Conservation (phyloP, 2,113 vertebrate species). For the Lophius piscatorius region DNA sequence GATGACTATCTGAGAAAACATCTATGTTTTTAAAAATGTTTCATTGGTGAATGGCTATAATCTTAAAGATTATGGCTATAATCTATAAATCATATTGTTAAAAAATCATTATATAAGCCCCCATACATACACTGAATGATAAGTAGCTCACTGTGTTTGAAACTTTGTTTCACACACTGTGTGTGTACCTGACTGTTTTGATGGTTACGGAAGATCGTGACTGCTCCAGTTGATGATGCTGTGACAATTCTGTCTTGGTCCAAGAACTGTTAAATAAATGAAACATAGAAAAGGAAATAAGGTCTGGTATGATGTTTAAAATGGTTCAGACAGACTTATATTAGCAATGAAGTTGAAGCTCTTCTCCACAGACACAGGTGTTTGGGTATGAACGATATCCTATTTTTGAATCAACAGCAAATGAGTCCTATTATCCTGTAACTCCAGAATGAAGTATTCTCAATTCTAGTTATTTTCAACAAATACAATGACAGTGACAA, state of each 20-base stretch:
- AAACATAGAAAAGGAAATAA: neutral
- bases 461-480: too few species aligned
- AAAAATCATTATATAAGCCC: neutral
- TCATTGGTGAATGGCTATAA: too few species aligned
- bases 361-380: neutral
- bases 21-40: too few species aligned
- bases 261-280: constrained; percentile 84
- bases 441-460: too few species aligned
- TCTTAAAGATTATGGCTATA: too few species aligned
- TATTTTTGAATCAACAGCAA: neutral
- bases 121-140: neutral
- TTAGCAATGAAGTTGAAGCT: neutral
- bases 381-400: neutral
- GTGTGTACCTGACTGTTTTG: constrained; percentile 86
- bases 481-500: too few species aligned
- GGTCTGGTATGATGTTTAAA: too few species aligned
- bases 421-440: too few species aligned
- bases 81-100: too few species aligned
- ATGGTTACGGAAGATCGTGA: constrained; percentile 88
- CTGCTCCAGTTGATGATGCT: constrained; percentile 91
- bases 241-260: constrained; percentile 93
- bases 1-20: too few species aligned
- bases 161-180: neutral
- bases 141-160: neutral
- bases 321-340: too few species aligned